Percentiles rank a stretch among this genome's conserved stretches.
These are phyloP conservation scores for Clusia tigrina DNA, from an alignment of 2,888 invertebrate genomes.

Conservation along the genomic window DNA sequence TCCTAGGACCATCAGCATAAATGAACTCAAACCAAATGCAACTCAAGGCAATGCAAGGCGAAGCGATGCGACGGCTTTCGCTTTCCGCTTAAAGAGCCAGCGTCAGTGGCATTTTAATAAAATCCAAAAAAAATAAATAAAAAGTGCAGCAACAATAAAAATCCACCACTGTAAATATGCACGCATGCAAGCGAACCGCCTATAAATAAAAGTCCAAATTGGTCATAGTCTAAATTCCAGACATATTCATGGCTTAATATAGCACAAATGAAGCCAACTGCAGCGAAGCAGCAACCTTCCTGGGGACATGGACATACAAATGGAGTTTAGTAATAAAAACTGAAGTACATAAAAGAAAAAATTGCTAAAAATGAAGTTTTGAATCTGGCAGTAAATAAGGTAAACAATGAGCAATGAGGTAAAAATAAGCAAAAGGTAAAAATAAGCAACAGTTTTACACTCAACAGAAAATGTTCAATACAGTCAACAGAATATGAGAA, in stretches of 20 bases:
- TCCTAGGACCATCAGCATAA: too few species aligned
- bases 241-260: neutral
- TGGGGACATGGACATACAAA: neutral
- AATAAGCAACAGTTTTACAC: too few species aligned
- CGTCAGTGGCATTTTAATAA: neutral
- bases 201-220: conserved; percentile 2
- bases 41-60: too few species aligned
- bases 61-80: neutral
- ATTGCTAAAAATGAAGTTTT: neutral
- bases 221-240: conserved; percentile 8
- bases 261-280: neutral
- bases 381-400: neutral
- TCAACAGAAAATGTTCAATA: too few species aligned
- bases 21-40: too few species aligned
- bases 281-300: neutral
- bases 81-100: neutral
- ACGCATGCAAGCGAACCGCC: neutral
- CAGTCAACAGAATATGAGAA: too few species aligned
- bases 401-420: too few species aligned
- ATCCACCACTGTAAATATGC: neutral
- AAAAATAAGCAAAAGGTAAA: too few species aligned
- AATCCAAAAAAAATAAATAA: neutral
- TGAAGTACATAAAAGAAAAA: neutral
- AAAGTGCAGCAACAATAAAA: neutral
- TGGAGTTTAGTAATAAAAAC: conserved; percentile 3